A percentile compares a stretch with the other conserved stretches of the same genome.
These are phyloP conservation scores for Rhynchotus rufescens DNA, from an alignment of 2,797 vertebrate species.

Conservation along the genomic window DNA sequence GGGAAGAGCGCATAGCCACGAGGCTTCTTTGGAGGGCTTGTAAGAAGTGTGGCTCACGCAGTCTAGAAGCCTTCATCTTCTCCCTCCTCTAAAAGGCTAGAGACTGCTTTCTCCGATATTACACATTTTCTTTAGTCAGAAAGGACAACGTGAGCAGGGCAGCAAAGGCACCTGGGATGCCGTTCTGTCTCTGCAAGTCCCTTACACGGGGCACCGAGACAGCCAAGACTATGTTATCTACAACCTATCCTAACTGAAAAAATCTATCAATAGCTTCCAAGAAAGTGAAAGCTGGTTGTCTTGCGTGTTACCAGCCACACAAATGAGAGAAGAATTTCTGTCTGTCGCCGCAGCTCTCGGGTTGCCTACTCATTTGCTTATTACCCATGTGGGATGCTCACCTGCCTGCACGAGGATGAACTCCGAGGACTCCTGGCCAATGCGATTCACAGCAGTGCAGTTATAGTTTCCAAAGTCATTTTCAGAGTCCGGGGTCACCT, in stretches of 20 bases:
- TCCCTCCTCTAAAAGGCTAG: neutral
- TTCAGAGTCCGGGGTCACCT: constrained; percentile 95
- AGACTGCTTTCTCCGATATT: neutral
- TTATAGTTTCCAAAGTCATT: constrained; percentile 99
- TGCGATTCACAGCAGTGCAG: constrained; percentile 95
- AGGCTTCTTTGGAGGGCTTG: neutral
- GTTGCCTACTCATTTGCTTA: neutral
- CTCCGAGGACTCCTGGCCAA: constrained; percentile 95
- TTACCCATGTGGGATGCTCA: constrained; percentile 70
- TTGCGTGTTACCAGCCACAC: neutral
- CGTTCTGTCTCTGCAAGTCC: neutral
- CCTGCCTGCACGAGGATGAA: constrained; percentile 98
- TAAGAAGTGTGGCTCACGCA: neutral
- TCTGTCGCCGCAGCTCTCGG: neutral
- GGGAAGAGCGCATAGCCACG: neutral
- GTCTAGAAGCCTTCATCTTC: neutral
- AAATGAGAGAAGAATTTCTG: rapidly evolving
- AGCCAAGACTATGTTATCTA: neutral
- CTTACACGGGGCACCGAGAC: neutral
- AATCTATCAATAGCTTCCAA: rapidly evolving
- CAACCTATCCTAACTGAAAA: neutral
- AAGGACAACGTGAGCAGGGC: neutral
- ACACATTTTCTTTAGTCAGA: neutral
- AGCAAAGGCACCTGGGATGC: neutral
- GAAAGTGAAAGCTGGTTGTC: neutral